Evolutionary conservation across 2,797 vertebrate species (phyloP), one percentile per base, ranked within the genome.

Genomic region (Chiroxiphia lanceolata): DNA sequence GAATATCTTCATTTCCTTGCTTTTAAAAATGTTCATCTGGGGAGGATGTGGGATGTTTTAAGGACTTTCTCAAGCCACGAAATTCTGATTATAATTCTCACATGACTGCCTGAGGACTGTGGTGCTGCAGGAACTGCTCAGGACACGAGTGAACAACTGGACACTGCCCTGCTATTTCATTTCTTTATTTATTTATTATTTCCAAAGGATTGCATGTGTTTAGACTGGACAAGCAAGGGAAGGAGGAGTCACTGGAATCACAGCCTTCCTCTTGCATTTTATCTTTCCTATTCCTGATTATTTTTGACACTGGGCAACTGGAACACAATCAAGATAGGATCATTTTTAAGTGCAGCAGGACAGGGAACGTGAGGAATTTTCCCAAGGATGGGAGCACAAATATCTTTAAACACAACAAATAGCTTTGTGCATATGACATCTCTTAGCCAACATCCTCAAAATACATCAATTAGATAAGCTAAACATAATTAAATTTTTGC

Each of bases 281-380:
- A 54, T 96, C 81, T 94, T 83, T 74, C 50, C 56, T 84, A 67
- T 89, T 93, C n/a, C 26, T 93, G 79, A 90, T 96, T 95, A 57
- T 81, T 95, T 96, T 72, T 95, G 94, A 96, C 92, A 47, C 61
- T 56, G 94, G 31, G 48, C 65, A 88, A 85, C 93, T 96, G 95
- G 92, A 96, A 96, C 36, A 0, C 65, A 74, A 89, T 94, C 92
- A 92, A 95, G 89, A 94, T 36, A 72, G 72, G 74, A 89, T 95
- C 79, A 50, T 69, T 94, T 78, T 57, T 86, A 67, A 94, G 87
- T 92, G 83, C 87, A 94, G 67, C 85, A 78, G 45, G 81, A 94
- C 72, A 78, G 90, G 44, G 95, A 95, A 97, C 90, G 64, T 88
- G 89, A 95, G 84, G 95, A 97, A 97, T 94, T 96, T 97, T 94